A percentile compares a stretch with the other conserved stretches of the same genome.
Conservation (phyloP, 2,113 vertebrate species). For the Mormoops blainvillei region DNA sequence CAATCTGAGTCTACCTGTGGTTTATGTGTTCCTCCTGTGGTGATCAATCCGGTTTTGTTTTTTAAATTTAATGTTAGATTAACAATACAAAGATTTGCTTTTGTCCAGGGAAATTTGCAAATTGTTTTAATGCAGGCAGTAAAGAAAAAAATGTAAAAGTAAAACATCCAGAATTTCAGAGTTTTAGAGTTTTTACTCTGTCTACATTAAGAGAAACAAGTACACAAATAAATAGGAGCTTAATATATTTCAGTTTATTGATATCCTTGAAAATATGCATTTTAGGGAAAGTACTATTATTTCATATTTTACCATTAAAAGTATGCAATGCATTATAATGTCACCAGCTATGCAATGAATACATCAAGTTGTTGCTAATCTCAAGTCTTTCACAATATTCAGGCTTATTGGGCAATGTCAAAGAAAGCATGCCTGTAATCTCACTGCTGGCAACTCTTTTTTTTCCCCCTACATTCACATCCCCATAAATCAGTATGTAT, state of each 20-base stretch:
- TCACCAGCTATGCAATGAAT: neutral
- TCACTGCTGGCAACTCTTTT: neutral
- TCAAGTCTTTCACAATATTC: neutral
- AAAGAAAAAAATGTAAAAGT: neutral
- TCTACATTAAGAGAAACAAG: neutral
- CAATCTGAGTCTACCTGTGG: neutral
- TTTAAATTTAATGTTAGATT: neutral
- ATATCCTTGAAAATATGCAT: neutral
- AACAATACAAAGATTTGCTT: conserved; percentile 21
- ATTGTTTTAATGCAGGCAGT: neutral
- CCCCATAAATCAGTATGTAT: neutral
- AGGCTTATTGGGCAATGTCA: neutral
- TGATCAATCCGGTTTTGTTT: neutral
- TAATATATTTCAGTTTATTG: neutral
- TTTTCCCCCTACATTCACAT: neutral
- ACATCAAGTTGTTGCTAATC: neutral
- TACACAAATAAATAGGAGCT: neutral
- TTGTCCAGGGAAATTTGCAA: neutral
- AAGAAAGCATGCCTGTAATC: neutral
- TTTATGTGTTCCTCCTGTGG: neutral
- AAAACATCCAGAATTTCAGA: neutral
- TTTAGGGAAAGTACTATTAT: neutral
- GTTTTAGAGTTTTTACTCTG: neutral
- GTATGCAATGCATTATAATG: neutral
- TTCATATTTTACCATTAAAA: neutral